Evolutionary conservation across 1,140 invertebrate genomes (phyloP), one percentile per base, ranked within the genome.

Genomic region (Homarus americanus): DNA sequence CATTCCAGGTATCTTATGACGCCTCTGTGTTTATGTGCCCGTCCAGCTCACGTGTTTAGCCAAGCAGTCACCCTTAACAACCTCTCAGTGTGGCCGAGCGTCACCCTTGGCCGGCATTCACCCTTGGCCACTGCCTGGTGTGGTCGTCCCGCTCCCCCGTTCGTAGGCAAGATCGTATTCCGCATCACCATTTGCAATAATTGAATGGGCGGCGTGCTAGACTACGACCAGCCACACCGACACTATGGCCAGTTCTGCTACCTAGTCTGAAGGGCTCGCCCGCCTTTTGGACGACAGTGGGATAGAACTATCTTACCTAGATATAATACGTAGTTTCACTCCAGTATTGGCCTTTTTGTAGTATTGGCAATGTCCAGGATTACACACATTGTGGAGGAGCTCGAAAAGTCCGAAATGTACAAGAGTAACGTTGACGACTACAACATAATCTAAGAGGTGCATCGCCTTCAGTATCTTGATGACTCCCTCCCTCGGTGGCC

Each of bases 91-190:
- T n/a, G n/a, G n/a, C n/a, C n/a, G n/a, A n/a, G n/a, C n/a, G n/a
- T n/a, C n/a, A n/a, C n/a, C n/a, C n/a, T n/a, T n/a, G n/a, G n/a
- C n/a, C n/a, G n/a, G n/a, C n/a, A n/a, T n/a, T n/a, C n/a, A n/a
- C n/a, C 53, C 53, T 20, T 58, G 53, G 53, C 15, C 53, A 17
- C 53, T 20, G 53, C 53, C 53, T 58, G 1, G 53, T 20, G 9
- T 49, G 44, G 20, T 24, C 20, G 53, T 58, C 15, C 53, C 53
- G 53, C 24, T 20, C 58, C 3, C 1, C 20, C 58, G 20, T 63
- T 63, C 58, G 58, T 63, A 63, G 58, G 63, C 63, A 69, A 69
- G 63, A 69, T 69, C 63, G 63, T 69, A 69, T 32, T 69, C 63
- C 63, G 28, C n/a, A 32, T 69, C 63, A 69, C 63, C n/a, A 69